These are phyloP conservation scores for Callimorpha dominula DNA, from an alignment of 2,888 invertebrate genomes.

Conservation along the genomic window DNA sequence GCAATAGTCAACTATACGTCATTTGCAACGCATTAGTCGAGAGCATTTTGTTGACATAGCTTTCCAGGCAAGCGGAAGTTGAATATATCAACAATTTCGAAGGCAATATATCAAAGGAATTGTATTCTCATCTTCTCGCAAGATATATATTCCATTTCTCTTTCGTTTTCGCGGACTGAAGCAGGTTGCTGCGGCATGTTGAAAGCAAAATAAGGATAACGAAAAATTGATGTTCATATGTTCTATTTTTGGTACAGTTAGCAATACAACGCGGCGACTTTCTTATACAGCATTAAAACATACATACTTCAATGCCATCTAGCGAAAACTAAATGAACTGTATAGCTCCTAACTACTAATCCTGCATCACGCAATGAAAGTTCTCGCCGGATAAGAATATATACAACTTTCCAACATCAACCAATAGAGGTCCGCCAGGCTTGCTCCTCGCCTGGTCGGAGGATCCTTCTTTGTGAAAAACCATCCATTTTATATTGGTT, in stretches of 20 bases:
- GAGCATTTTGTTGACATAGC: conserved; percentile 32
- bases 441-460: too few species aligned
- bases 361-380: too few species aligned
- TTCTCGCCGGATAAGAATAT: too few species aligned
- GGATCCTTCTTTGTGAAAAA: too few species aligned
- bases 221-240: background rate
- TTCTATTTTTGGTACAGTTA: background rate
- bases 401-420: too few species aligned
- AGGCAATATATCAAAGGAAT: conserved; percentile 45
- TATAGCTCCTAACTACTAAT: too few species aligned
- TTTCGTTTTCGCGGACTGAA: conserved; percentile 19
- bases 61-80: conserved; percentile 23
- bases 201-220: background rate
- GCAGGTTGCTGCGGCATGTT: conserved; percentile 21
- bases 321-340: too few species aligned
- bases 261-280: background rate
- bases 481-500: background rate
- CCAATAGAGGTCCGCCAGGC: too few species aligned
- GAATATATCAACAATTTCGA: conserved; percentile 39
- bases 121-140: conserved; percentile 26
- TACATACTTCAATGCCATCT: too few species aligned
- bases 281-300: too few species aligned
- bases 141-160: conserved; percentile 30
- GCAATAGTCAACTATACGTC: conserved; percentile 4
- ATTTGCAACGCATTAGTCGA: conserved; percentile 28